Base-by-base conservation (phyloP, 2,797 vertebrate genomes). In the Gymnocypris eckloni region DNA sequence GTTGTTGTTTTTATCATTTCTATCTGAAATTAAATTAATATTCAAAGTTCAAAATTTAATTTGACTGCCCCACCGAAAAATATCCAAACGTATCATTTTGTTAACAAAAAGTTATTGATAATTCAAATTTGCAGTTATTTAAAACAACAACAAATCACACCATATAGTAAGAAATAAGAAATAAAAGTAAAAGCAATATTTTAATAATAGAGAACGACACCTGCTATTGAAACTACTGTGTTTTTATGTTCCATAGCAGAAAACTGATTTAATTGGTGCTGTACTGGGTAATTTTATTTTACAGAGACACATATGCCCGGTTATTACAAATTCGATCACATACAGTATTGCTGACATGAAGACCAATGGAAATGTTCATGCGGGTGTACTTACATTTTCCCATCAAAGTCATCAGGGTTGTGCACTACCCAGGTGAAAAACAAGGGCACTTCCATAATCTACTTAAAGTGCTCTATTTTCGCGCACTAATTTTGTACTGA, bases 221-320 rank as follows among this genome's bases (percentile, higher is more conserved):
- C 82, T 84, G 73, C 82, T 28, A 39, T 33, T 77, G 82, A 39
- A 61, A 50, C 16, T 41, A 69, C 59, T 66, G 61, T 66, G 64
- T 37, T 67, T 37, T 67, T 67, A 37, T 67, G 28, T 67, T 67
- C 15, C 64, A 16, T 13, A 75, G 18, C 25, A 66, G 20, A 82
- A 25, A 4, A 43, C 2, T 43, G 39, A 37, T 64, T 64, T 45
- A 15, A 61, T 28, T 43, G 25, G 25, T 39, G n/a, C 39, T 82
- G 33, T 48, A 18, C 25, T 33, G 18, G 11, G 45, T 48, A 6
- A 33, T 33, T 33, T 33, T 33, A 33, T 33, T 37, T 39, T 76
- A 28, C 6, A 37, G 12, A 56, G 25, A 33, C 66, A 41, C 11
- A 18, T 37, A n/a, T 22, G 43, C 20, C 41, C 56, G 20, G 6